Evolutionary conservation across 1,140 invertebrate genomes (phyloP), one percentile per base, ranked within the genome.

Genomic region (Diorhabda carinulata): DNA sequence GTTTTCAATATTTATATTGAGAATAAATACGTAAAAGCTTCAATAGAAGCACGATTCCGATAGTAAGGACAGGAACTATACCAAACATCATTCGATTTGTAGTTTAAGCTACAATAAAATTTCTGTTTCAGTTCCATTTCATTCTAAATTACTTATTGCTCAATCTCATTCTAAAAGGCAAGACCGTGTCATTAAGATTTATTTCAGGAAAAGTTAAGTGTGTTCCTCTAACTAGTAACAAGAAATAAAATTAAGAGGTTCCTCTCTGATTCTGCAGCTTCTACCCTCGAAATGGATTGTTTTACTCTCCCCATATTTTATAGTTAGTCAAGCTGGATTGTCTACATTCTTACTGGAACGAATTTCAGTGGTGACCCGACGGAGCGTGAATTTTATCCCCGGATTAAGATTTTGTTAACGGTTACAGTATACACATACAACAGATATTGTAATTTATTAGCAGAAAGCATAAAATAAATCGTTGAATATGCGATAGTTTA

Each of bases 151-250:
- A 52, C 47, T 6, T 8, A 52, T 52, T 52, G n/a, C 47, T 52
- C 47, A 52, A 52, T 52, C 47, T 52, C 47, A 52, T 52, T 52
- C 47, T 52, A n/a, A 52, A n/a, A 52, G 47, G 47, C 47, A 52
- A 42, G 45, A 64, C 63, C 63, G 52, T 64, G 25, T 64, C 63
- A 41, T 9, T 8, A 41, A 64, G 63, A 64, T 64, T 64, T 64
- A 64, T 64, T 64, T 70, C 63, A 43, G 63, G 63, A 64, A 64
- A 64, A 57, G 63, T 64, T 56, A 64, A 64, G 63, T 64, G 63
- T 47, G 63, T 64, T 64, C 63, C 63, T 64, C 25, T 57, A 64
- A 64, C 63, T 64, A 57, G 52, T 64, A 56, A 64, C 63, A 64
- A 64, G 63, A 64, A 64, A 64, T 64, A 57, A 64, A 57, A 64